These are phyloP conservation scores for Agonum fuliginosum DNA, from an alignment of 2,888 invertebrate genomes.

Conservation along the genomic window DNA sequence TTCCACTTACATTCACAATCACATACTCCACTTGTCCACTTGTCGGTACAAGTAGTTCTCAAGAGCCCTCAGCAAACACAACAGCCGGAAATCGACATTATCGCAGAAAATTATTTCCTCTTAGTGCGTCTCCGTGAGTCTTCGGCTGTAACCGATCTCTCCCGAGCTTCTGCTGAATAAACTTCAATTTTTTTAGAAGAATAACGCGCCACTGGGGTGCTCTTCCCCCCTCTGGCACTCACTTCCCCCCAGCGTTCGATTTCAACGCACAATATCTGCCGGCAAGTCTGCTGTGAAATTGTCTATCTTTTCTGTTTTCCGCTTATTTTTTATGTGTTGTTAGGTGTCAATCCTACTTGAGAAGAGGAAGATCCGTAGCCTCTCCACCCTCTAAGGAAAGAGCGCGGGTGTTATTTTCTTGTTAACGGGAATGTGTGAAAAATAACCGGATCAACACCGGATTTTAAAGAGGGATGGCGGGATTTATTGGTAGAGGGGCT, in stretches of 20 bases:
- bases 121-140: not conserved
- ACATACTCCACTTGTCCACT: slow-evolving; percentile 7
- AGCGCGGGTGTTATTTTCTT: slow-evolving; percentile 35
- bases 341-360: slow-evolving; percentile 42
- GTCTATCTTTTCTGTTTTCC: slow-evolving; percentile 56
- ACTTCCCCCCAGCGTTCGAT: not conserved
- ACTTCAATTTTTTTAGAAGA: slow-evolving; percentile 20
- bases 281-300: slow-evolving; percentile 57
- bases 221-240: not conserved
- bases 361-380: too few relatives aligned
- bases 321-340: slow-evolving; percentile 54
- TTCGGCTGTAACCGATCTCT: not conserved
- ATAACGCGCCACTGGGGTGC: slow-evolving; percentile 2
- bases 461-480: too few relatives aligned
- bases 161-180: not conserved
- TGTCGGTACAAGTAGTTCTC: not conserved
- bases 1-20: slow-evolving; percentile 11
- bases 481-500: too few relatives aligned
- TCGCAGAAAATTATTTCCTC: slow-evolving; percentile 30
- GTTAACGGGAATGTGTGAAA: slow-evolving; percentile 40
- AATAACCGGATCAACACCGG: slow-evolving; percentile 24
- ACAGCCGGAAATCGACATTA: not conserved
- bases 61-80: not conserved
- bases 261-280: slow-evolving; percentile 4
- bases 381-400: not conserved